Conservation (phyloP, 2,797 vertebrate species). For the Spondyliosoma cantharus region DNA sequence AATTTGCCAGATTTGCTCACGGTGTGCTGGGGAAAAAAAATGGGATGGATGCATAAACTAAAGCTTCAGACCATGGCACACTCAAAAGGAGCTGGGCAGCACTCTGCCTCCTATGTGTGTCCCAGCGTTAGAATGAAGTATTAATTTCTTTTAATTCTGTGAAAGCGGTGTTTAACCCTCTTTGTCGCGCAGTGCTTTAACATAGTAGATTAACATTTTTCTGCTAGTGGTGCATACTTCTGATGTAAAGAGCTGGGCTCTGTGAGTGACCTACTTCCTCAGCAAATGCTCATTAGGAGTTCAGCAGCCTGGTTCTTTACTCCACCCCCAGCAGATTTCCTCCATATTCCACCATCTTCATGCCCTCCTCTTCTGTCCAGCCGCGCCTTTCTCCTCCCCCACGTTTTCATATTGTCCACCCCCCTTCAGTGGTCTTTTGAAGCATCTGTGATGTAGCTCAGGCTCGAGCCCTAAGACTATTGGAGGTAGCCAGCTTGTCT, state of each 20-base stretch:
- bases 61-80: too few relatives aligned
- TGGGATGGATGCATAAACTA: too few relatives aligned
- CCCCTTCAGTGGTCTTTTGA: slow-evolving; percentile 43
- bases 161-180: slow-evolving; percentile 8
- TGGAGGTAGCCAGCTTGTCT: slow-evolving; percentile 20
- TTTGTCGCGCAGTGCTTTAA: slow-evolving; percentile 7
- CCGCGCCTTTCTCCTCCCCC: not conserved
- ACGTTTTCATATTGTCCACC: slow-evolving; percentile 14
- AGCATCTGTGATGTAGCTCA: slow-evolving; percentile 45
- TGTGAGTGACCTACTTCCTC: slow-evolving; percentile 69
- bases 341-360: slow-evolving; percentile 15
- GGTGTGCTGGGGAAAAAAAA: too few relatives aligned
- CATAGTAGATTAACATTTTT: slow-evolving; percentile 10
- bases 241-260: slow-evolving; percentile 36
- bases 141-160: slow-evolving; percentile 5
- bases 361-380: slow-evolving; percentile 11
- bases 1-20: too few relatives aligned
- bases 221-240: slow-evolving; percentile 19
- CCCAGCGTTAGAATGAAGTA: not conserved
- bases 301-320: slow-evolving; percentile 48
- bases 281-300: slow-evolving; percentile 66
- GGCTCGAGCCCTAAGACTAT: slow-evolving; percentile 20
- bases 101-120: too few relatives aligned
- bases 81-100: too few relatives aligned
- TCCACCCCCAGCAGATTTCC: slow-evolving; percentile 30